Percentiles rank a stretch among this genome's conserved stretches.
Conservation (phyloP, 2,113 vertebrate species). For the Oostethus manadensis region DNA sequence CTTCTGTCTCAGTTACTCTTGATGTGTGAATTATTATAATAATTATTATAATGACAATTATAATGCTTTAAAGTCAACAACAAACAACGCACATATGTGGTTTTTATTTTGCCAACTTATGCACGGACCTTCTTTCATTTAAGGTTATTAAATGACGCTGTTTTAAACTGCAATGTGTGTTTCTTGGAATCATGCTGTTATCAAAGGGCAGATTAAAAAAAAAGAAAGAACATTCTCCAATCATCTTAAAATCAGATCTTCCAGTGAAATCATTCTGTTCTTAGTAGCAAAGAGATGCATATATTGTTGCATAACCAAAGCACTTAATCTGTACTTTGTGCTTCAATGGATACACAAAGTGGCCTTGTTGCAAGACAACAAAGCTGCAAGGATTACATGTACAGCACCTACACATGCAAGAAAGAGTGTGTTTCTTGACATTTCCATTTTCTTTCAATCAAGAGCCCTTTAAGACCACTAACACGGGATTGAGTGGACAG, state of each 20-base stretch:
- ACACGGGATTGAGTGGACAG: conserved; percentile 9
- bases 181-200: neutral
- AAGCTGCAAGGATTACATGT: conserved; percentile 9
- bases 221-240: conserved; percentile 22
- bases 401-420: conserved; percentile 3
- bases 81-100: conserved; percentile 19
- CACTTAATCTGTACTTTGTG: conserved; percentile 26
- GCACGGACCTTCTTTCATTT: conserved; percentile 4
- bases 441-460: neutral
- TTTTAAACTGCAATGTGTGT: conserved; percentile 29
- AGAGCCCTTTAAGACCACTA: neutral
- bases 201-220: neutral
- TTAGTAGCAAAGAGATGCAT: conserved; percentile 20
- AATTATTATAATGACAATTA: too few relatives aligned
- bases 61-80: conserved; percentile 13
- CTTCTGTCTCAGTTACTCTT: conserved; percentile 37
- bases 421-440: neutral
- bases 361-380: conserved; percentile 18
- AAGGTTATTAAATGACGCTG: conserved; percentile 52
- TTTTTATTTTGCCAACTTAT: conserved; percentile 11
- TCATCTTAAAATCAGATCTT: conserved; percentile 34
- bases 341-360: conserved; percentile 21
- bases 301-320: conserved; percentile 34
- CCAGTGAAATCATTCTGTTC: conserved; percentile 21
- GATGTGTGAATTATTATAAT: conserved; percentile 24